phyloP scores from a whole-genome alignment of 2,888 invertebrate species.

The Eilema caniola region DNA sequence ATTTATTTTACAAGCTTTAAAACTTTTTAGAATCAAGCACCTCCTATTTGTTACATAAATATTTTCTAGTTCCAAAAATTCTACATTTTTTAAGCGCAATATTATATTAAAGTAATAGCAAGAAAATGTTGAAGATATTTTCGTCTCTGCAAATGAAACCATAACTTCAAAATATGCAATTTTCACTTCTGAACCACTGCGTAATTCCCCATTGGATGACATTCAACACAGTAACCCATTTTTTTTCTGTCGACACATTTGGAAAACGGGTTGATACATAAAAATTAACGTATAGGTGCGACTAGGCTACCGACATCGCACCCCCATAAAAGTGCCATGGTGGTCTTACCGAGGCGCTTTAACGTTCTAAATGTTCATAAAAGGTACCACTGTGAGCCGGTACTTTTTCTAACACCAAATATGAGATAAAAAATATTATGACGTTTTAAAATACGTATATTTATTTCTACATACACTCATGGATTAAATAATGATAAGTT shows the following conservation, averaged over 20 bases:
- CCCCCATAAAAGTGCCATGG: conserved; percentile 67
- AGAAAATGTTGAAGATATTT: too few relatives aligned
- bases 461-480: not conserved
- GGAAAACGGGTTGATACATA: conserved; percentile 34
- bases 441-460: not conserved
- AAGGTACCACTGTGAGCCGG: conserved; percentile 30
- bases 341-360: conserved; percentile 58
- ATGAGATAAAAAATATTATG: not conserved
- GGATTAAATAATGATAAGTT: not conserved
- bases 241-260: conserved; percentile 27
- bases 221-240: not conserved
- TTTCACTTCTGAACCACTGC: too few relatives aligned
- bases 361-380: conserved; percentile 32
- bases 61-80: too few relatives aligned
- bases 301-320: conserved; percentile 69
- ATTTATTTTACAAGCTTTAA: too few relatives aligned
- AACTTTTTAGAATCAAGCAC: too few relatives aligned
- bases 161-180: too few relatives aligned
- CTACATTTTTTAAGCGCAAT: too few relatives aligned
- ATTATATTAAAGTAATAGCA: too few relatives aligned
- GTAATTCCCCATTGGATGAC: not conserved
- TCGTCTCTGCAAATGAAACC: too few relatives aligned
- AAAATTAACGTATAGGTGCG: conserved; percentile 56
- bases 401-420: conserved; percentile 16
- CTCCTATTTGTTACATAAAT: too few relatives aligned